Evolutionary conservation across 2,888 invertebrate genomes (phyloP).

Genomic region (Lasius fuliginosus): DNA sequence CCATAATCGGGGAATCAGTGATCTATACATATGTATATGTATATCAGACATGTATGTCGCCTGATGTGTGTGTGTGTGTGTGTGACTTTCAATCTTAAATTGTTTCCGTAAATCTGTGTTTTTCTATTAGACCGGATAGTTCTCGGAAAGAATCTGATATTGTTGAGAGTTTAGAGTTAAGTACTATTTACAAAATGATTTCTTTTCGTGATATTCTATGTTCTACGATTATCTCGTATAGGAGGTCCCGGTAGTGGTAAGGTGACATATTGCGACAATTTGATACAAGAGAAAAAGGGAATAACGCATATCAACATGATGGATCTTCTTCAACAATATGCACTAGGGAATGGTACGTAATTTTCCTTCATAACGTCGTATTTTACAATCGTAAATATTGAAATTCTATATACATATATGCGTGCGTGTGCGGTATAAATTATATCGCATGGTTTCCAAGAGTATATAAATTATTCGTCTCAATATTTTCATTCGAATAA

Average conservation of each 20-base stretch:
- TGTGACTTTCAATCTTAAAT: background rate
- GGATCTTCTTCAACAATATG: constrained; percentile 95
- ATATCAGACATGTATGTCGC: too few species aligned
- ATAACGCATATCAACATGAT: constrained; percentile 97
- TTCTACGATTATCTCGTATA: constrained; percentile 79
- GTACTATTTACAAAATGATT: background rate
- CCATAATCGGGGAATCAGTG: background rate
- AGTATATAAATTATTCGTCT: background rate
- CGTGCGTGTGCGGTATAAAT: background rate
- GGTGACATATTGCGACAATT: constrained; percentile 98
- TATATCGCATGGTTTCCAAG: background rate
- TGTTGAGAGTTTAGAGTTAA: constrained; percentile 9
- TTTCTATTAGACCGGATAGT: background rate
- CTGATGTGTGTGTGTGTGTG: too few species aligned
- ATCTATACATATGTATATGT: background rate
- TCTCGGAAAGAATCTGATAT: background rate
- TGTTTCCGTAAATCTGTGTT: background rate
- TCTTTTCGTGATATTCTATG: background rate
- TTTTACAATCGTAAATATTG: background rate
- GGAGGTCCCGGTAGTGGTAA: constrained; percentile 99
- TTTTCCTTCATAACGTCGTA: background rate
- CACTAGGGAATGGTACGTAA: constrained; percentile 93
- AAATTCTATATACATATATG: background rate
- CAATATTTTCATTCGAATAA: background rate
- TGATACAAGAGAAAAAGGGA: constrained; percentile 95